Evolutionary conservation across 2,113 vertebrate species (phyloP).

Genomic region (Chaetorhynchus papuensis): DNA sequence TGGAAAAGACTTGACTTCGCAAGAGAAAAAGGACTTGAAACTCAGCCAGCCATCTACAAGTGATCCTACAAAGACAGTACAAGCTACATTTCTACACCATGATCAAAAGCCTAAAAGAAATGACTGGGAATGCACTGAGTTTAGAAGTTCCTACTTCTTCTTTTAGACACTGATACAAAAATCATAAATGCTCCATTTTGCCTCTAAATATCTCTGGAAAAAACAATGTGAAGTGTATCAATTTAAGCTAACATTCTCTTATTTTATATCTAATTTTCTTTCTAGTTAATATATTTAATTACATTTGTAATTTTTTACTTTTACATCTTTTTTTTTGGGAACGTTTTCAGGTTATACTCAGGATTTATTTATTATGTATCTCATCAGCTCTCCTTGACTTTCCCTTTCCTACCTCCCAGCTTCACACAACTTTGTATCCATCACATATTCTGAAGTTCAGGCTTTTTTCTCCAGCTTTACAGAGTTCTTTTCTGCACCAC

Average conservation of each 20-base stretch:
- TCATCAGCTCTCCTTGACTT: not conserved
- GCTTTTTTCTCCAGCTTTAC: not conserved
- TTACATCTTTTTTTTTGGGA: not conserved
- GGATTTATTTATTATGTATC: not conserved
- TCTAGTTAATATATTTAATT: not conserved
- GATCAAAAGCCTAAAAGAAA: constrained; percentile 11
- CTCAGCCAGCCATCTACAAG: constrained; percentile 29
- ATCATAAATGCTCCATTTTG: not conserved
- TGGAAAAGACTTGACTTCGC: constrained; percentile 29
- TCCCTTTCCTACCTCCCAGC: not conserved
- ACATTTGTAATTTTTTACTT: not conserved
- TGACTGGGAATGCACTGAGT: not conserved
- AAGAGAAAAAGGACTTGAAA: constrained; percentile 28
- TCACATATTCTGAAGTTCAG: not conserved
- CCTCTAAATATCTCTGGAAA: not conserved
- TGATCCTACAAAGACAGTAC: not conserved
- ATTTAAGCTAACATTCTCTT: not conserved
- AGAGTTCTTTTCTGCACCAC: not conserved
- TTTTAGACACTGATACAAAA: not conserved
- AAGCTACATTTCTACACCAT: not conserved
- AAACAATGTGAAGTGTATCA: not conserved
- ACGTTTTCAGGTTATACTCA: not conserved
- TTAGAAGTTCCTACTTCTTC: not conserved
- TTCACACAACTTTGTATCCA: not conserved
- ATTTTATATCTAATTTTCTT: not conserved